Evolutionary conservation across 2,113 vertebrate species (phyloP), one percentile per base, ranked within the genome.

Genomic region (Atlantisia rogersi): DNA sequence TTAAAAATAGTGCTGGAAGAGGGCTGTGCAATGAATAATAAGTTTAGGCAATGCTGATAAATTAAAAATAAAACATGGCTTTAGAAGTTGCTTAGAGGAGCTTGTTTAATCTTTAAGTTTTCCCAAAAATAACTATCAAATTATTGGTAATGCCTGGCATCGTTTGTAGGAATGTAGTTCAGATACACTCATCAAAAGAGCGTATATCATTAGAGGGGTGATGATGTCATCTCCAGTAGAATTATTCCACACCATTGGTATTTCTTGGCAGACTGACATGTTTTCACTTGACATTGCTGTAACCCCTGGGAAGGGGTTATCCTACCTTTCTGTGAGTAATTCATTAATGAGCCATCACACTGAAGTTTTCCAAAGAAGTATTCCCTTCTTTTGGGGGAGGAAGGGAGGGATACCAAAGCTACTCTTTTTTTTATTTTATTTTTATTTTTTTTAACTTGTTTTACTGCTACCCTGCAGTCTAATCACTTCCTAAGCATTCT

Each of bases 271-370:
- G 82, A 77, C 93, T 88, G 90, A 93, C 32, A 17, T 75, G 82
- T 92, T 95, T 96, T 96, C 52, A 63, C 58, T 94, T 91, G 93
- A 91, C 86, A 82, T 95, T 95, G 73, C 71, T 94, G 86, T 91
- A 95, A 96, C 77, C 74, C 76, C 48, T 95, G 74, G 74, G 65
- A 95, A 74, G 70, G 52, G 44, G 17, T 46, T 46, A 46, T 46
- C 53, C 69, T 95, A 71, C 89, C 60, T 94, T 91, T 56, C 64
- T 0, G 13, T 92, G 93, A 84, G 87, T 89, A 87, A 94, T 89
- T 94, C 53, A 71, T 95, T 81, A 87, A 77, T 60, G 73, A 81
- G 42, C 53, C 69, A 71, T 91, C 60, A 76, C 35, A 28, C 29
- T 76, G 74, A 91, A 73, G 37, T 68, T 65, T 74, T 90, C 50